phyloP scores from a whole-genome alignment of 2,888 invertebrate genomes.

The Aleiodes alternator region DNA sequence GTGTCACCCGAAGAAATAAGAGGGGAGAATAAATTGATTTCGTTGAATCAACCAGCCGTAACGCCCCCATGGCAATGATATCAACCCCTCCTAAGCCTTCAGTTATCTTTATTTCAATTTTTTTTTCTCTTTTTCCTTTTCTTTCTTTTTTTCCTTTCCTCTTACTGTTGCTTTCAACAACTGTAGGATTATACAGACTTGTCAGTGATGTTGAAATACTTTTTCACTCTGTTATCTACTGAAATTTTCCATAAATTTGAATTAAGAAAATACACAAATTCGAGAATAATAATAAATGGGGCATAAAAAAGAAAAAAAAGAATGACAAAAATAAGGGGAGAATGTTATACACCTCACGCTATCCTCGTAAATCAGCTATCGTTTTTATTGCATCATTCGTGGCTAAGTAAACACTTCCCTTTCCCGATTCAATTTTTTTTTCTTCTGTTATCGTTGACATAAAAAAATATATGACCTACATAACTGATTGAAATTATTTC shows the following conservation, averaged over 20 bases:
- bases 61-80: conserved; percentile 73
- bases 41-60: conserved; percentile 75
- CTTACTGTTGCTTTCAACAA: background rate
- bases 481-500: conserved; percentile 11
- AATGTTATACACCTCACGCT: background rate
- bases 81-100: conserved; percentile 71
- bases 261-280: conserved; percentile 12
- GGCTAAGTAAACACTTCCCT: conserved; percentile 18
- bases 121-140: conserved; percentile 28
- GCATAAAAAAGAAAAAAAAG: background rate
- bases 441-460: conserved; percentile 14
- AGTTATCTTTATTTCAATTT: conserved; percentile 75
- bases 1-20: conserved; percentile 29
- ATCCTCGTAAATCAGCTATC: conserved; percentile 8
- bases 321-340: background rate
- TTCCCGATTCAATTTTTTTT: background rate
- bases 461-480: conserved; percentile 25
- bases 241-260: background rate
- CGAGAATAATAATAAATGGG: no score
- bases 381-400: conserved; percentile 21
- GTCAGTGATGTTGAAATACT: conserved; percentile 7
- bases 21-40: conserved; percentile 74
- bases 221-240: background rate
- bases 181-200: conserved; percentile 25
- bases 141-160: conserved; percentile 51